Percentiles rank a stretch among this genome's conserved stretches.
These are phyloP conservation scores for Hypercompe scribonia DNA, from an alignment of 2,888 invertebrate species.

Conservation along the genomic window DNA sequence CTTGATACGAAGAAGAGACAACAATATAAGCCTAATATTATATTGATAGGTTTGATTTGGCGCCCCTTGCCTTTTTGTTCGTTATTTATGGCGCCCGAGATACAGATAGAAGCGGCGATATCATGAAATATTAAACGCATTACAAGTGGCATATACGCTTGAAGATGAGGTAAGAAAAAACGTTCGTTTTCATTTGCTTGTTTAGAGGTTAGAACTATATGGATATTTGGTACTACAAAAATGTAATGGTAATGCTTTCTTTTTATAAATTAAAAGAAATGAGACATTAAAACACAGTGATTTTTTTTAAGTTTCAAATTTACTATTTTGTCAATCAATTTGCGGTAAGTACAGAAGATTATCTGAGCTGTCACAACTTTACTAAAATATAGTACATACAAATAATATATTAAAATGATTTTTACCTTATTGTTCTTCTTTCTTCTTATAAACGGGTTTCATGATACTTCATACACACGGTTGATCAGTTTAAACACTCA, in stretches of 20 bases:
- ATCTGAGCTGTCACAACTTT: neutral
- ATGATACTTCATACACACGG: too few relatives aligned
- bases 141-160: conserved; percentile 85
- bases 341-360: neutral
- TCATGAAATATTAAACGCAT: conserved; percentile 87
- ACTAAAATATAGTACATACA: neutral
- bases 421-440: too few relatives aligned
- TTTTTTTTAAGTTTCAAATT: too few relatives aligned
- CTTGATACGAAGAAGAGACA: conserved; percentile 56
- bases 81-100: conserved; percentile 82
- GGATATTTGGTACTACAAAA: conserved; percentile 45
- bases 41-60: conserved; percentile 84
- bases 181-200: conserved; percentile 73
- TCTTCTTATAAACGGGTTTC: too few relatives aligned
- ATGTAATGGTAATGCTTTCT: neutral
- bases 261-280: neutral
- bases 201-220: conserved; percentile 49
- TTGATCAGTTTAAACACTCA: too few relatives aligned
- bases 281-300: too few relatives aligned
- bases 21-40: conserved; percentile 78
- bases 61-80: conserved; percentile 75
- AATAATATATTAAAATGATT: too few relatives aligned
- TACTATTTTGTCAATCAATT: neutral
- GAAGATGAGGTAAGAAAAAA: conserved; percentile 84
- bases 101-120: conserved; percentile 82